phyloP scores from a whole-genome alignment of 2,113 vertebrate genomes.

The Herpetotheres cachinnans region DNA sequence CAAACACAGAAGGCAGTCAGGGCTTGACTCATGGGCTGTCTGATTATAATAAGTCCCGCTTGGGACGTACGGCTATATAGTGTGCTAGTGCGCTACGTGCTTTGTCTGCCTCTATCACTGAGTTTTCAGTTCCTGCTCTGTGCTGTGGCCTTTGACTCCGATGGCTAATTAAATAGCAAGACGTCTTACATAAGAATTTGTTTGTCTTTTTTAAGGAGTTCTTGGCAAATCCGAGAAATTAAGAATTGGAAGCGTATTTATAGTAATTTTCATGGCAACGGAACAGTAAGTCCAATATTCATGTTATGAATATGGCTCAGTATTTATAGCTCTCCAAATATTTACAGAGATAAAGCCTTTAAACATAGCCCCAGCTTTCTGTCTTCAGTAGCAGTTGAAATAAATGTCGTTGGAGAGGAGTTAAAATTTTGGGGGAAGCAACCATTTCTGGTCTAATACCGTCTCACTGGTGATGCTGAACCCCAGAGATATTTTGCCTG shows the following conservation, averaged over 20 bases:
- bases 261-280: conserved; percentile 21
- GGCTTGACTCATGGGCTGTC: not conserved
- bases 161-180: not conserved
- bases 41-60: not conserved
- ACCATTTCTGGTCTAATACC: not conserved
- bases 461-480: not conserved
- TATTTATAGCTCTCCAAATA: conserved; percentile 47
- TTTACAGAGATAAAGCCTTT: conserved; percentile 52
- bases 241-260: not conserved
- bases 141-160: not conserved
- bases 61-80: not conserved
- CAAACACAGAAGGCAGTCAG: not conserved
- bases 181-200: not conserved
- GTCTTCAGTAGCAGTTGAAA: conserved; percentile 24
- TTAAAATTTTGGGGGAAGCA: not conserved
- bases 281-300: conserved; percentile 23
- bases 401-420: not conserved
- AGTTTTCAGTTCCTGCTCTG: not conserved
- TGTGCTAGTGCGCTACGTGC: not conserved
- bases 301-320: not conserved
- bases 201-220: not conserved
- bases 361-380: conserved; percentile 13
- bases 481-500: not conserved
- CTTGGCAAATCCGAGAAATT: conserved; percentile 8
- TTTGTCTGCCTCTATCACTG: not conserved